Base-by-base conservation (phyloP, 2,888 invertebrate species). In the Agrotis exclamationis region DNA sequence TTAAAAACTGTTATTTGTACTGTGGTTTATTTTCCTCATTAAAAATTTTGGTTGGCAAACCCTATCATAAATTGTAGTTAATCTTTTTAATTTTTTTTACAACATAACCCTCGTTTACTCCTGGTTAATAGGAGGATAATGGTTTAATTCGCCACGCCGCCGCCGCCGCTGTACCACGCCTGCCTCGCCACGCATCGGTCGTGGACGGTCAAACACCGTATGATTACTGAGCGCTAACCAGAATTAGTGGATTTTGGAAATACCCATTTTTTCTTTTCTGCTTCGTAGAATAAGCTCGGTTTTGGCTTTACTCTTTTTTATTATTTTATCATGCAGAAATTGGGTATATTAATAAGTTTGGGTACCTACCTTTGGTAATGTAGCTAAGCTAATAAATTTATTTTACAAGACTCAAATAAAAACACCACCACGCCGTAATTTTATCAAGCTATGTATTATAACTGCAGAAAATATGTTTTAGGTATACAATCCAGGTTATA, bases 51-150 rank as follows among this genome's bases (percentile, higher is more conserved):
- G 7, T 50, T 28, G n/a, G 65, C 47, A 28, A 45, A 54, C 33
- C 20, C 63, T 20, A 54, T 45, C 22, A 56, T 74, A 74, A 57
- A 57, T 76, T 33, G 4, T 50, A 45, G 45, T 18, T 54, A 77
- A 76, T 63, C 59, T 47, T 74, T 72, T 58, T 45, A 62, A 50
- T n/a, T 65, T 80, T 64, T 82, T 72, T 64, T 63, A 48, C 63
- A 56, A 48, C 57, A 58, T 72, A 69, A 76, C 65, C 60, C 53
- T 51, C 44, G 45, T 51, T 51, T 63, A 71, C 76, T 79, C 66
- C 84, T 63, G 75, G 63, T 63, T 85, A 82, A 85, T 78, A 50
- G 20, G 67, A 70, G 57, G 70, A 74, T 74, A 79, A 82, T 79
- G 22, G 45, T 24, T 58, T 74, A 82, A 82, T 82, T 72, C 24